A percentile compares a stretch with the other conserved stretches of the same genome.
Conservation (phyloP, 1,140 invertebrate genomes). For the Ceratina calcarata region DNA sequence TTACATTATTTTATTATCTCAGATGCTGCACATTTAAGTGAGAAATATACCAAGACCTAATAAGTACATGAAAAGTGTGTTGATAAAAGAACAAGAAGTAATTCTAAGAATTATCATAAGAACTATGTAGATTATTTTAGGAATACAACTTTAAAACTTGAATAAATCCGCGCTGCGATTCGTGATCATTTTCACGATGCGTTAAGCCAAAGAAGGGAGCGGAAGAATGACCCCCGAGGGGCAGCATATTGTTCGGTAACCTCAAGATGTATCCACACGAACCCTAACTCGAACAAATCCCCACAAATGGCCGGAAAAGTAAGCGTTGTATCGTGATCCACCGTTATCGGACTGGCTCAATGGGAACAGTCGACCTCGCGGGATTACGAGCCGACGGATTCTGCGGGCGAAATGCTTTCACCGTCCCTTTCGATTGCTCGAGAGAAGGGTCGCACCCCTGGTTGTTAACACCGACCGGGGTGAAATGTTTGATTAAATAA, state of each 20-base stretch:
- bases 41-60: too few relatives aligned
- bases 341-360: constrained; percentile 59
- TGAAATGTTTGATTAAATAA: constrained; percentile 80
- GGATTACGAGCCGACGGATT: constrained; percentile 65
- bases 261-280: constrained; percentile 39
- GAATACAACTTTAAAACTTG: neutral
- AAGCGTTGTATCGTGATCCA: constrained; percentile 68
- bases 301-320: constrained; percentile 73
- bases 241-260: constrained; percentile 70
- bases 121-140: neutral
- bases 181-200: constrained; percentile 18
- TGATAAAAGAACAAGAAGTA: too few relatives aligned
- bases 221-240: constrained; percentile 20
- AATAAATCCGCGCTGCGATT: constrained; percentile 42
- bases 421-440: constrained; percentile 50
- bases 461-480: constrained; percentile 56
- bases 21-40: too few relatives aligned
- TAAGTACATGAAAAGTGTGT: too few relatives aligned
- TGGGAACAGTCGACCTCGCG: constrained; percentile 17
- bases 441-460: constrained; percentile 72
- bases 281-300: constrained; percentile 53
- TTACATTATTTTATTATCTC: too few relatives aligned
- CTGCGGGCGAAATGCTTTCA: constrained; percentile 69
- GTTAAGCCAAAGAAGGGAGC: constrained; percentile 3
- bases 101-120: neutral